Conservation (phyloP, 2,113 vertebrate genomes). For the Pycnonotus jocosus region DNA sequence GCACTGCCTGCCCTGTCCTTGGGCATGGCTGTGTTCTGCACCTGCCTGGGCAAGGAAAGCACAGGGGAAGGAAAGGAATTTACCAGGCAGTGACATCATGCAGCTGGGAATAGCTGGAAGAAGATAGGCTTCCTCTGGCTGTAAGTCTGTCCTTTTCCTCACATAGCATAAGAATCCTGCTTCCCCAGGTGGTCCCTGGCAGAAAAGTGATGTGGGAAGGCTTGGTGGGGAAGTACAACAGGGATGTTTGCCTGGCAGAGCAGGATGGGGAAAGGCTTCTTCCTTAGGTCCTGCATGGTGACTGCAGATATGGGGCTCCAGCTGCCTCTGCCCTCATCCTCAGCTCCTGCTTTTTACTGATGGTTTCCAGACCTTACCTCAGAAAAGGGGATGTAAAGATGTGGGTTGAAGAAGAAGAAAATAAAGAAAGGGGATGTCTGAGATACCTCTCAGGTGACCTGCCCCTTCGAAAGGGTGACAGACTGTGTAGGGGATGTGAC, state of each 20-base stretch:
- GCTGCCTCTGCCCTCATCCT: background rate
- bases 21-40: background rate
- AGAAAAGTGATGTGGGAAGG: background rate
- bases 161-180: background rate
- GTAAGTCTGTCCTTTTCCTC: background rate
- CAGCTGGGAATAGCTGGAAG: background rate
- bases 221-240: background rate
- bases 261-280: background rate
- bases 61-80: background rate
- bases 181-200: background rate
- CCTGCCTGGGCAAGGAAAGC: background rate
- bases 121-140: background rate
- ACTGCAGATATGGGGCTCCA: background rate
- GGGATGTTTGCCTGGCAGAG: rapidly evolving
- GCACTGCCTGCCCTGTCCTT: background rate
- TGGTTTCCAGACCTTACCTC: background rate
- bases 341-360: background rate
- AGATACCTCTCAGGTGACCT: background rate
- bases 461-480: background rate
- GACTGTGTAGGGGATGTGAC: background rate
- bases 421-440: too few species aligned
- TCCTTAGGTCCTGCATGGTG: background rate
- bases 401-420: too few species aligned
- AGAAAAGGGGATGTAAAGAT: rapidly evolving
- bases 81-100: background rate